A percentile compares a stretch with the other conserved stretches of the same genome.
Evolutionary conservation across 2,113 vertebrate genomes (phyloP).

Genomic region (Labrus mixtus): DNA sequence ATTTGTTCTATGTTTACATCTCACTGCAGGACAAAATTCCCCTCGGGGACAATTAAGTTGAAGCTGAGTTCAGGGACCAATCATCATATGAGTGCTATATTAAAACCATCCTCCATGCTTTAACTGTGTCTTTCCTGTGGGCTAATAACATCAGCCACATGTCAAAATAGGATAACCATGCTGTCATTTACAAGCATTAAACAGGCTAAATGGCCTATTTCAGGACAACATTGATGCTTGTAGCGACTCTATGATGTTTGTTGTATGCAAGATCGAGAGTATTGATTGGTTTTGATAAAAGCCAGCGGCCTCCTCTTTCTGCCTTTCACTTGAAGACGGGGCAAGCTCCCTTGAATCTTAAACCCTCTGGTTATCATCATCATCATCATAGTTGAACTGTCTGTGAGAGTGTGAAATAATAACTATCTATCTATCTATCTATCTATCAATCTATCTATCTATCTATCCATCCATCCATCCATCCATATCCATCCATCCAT

Average conservation of each 20-base stretch:
- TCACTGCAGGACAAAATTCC: neutral
- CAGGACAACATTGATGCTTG: conserved; percentile 30
- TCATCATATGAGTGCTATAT: neutral
- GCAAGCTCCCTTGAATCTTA: too few species aligned
- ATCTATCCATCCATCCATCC: too few species aligned
- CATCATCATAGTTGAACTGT: too few species aligned
- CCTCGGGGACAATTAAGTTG: neutral
- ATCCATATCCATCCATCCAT: too few species aligned
- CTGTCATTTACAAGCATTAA: conserved; percentile 46
- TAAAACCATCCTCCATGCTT: neutral
- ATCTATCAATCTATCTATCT: too few species aligned
- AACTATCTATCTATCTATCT: too few species aligned
- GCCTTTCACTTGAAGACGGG: neutral
- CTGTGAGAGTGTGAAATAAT: too few species aligned
- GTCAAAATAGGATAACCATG: conserved; percentile 9
- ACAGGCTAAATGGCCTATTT: conserved; percentile 16
- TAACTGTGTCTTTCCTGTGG: neutral
- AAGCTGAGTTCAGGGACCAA: neutral
- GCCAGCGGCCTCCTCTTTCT: neutral
- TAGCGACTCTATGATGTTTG: neutral
- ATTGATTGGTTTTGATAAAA: conserved; percentile 47
- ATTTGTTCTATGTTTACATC: neutral
- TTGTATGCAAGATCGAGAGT: conserved; percentile 13
- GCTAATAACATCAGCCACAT: neutral
- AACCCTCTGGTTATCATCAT: too few species aligned